Base-by-base conservation (phyloP, 1,140 invertebrate species). In the Schlechtendalia chinensis region DNA sequence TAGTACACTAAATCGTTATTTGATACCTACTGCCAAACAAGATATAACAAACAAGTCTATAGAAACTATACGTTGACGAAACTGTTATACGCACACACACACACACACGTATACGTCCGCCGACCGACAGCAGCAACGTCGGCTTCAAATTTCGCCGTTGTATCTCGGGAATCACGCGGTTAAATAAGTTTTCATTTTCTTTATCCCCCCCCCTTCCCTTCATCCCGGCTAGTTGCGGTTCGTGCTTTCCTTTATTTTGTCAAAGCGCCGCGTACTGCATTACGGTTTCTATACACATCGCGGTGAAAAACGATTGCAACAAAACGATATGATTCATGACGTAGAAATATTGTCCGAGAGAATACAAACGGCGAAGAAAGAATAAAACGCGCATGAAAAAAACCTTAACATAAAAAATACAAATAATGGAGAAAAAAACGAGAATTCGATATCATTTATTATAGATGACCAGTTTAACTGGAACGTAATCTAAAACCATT, bases 281-380 rank as follows among this genome's bases (percentile, higher is more conserved):
- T 4, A 8, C 32, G 8, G 32, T 8, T 39, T 39, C 3, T 39
- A 39, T 39, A 39, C 8, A 39, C 3, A 39, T 17, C 50, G 12
- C 54, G 29, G 29, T 77, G 72, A 77, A 77, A 77, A 77, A 77
- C 59, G 72, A 77, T 77, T 39, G 32, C n/a, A 14, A 77, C 72
- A 77, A 77, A 58, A 77, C 2, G 53, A 59, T 77, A 77, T 77
- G 72, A 77, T 59, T 58, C 39, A 59, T 58, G 72, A 17, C 54
- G 32, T 29, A 50, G 14, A 69, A 69, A 27, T 69, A 69, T 50
- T 50, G 22, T 24, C 50, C 8, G 8, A 50, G 50, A 69, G 39
- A 69, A 69, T 39, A 39, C 67, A 69, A 69, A 50, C 32, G 14
- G n/a, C 17, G 22, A 14, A 69, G 45, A 69, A 27, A 50, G 8